Evolutionary conservation across 2,113 vertebrate species (phyloP).

Genomic region (Neogobius melanostomus): DNA sequence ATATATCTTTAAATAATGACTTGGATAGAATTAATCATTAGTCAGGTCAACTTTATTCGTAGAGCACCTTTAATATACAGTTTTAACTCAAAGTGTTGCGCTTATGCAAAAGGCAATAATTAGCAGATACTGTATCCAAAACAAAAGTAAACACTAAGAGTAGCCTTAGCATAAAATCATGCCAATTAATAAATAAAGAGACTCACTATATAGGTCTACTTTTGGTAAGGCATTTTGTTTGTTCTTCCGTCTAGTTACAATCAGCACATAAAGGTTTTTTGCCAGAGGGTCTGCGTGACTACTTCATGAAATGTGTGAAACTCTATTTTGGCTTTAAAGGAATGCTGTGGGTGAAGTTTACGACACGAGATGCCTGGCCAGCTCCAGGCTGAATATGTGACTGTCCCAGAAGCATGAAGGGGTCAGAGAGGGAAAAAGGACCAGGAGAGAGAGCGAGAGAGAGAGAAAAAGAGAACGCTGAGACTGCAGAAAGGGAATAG

Average conservation of each 20-base stretch:
- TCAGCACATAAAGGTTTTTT: neutral
- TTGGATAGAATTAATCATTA: too few relatives aligned
- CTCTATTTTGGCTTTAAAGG: neutral
- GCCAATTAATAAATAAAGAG: too few relatives aligned
- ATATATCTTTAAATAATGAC: too few relatives aligned
- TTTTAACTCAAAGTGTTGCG: too few relatives aligned
- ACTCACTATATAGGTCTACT: too few relatives aligned
- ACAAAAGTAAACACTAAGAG: too few relatives aligned
- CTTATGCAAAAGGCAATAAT: too few relatives aligned
- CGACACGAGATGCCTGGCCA: neutral
- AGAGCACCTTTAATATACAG: too few relatives aligned
- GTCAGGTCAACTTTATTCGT: too few relatives aligned
- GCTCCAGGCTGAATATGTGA: neutral
- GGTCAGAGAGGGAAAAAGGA: constrained; percentile 19
- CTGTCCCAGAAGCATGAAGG: constrained; percentile 12
- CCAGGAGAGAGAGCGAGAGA: constrained; percentile 30
- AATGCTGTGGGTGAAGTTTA: neutral
- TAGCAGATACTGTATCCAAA: too few relatives aligned
- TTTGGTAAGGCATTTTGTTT: too few relatives aligned
- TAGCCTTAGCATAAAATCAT: too few relatives aligned
- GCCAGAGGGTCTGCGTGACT: neutral
- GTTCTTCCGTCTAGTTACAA: neutral
- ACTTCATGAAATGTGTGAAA: neutral
- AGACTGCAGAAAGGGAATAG: constrained; percentile 8
- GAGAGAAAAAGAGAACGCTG: constrained; percentile 14